Base-by-base conservation (phyloP, 1,140 invertebrate genomes). In the Drosophila persimilis region DNA sequence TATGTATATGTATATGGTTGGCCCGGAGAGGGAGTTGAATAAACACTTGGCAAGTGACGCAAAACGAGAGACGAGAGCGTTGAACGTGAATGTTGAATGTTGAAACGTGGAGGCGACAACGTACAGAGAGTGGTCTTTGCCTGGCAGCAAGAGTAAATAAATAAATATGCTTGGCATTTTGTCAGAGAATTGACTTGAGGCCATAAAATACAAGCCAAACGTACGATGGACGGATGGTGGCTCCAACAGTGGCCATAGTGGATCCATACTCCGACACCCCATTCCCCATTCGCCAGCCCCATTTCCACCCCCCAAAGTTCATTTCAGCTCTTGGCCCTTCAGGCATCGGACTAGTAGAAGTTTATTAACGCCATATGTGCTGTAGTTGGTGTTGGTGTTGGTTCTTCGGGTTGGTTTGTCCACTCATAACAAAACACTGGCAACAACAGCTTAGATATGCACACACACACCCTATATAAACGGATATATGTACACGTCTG, bases 141-240 rank as follows among this genome's bases (percentile, higher is more conserved):
- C 35, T 57, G 63, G 71, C 55, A 65, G 62, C 58, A 52, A 74
- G 63, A 88, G 84, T 79, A 88, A 89, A 89, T 89, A 88, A 88
- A 88, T 89, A 88, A 88, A 88, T 88, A 88, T 88, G 84, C 79
- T 89, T 64, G 72, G 75, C 75, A 88, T 88, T 86, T 70, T 88
- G 83, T 83, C 84, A 83, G 79, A 67, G 83, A 88, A 88, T 88
- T 88, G 83, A 88, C 83, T 88, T 84, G 79, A 73, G 79, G 84
- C 84, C 79, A 89, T 89, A 89, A 88, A 83, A 77, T 78, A 88
- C 74, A 62, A 86, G 62, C 69, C 69, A 69, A 77, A 77, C 71
- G 77, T 77, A 65, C 73, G 53, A 64, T 75, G 71, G 59, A 76
- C 24, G 39, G 45, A 29, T 29, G 22, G 15, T 26, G 15, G 15